Conservation (phyloP, 2,888 invertebrate species). For the Acronicta alni region DNA sequence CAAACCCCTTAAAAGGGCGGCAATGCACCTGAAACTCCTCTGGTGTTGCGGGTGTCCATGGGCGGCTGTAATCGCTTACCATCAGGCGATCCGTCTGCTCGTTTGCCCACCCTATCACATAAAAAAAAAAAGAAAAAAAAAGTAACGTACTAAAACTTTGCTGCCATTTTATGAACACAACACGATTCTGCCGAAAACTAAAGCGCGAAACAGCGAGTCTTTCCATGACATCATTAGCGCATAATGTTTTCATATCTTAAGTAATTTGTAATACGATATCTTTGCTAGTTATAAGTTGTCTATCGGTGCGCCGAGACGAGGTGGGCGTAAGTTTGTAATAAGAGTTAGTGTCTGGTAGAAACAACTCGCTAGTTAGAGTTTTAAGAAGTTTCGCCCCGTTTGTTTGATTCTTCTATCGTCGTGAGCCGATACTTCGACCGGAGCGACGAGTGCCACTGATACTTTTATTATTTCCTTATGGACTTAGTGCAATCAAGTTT, state of each 20-base stretch:
- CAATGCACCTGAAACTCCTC: no score
- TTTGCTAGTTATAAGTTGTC: conserved; percentile 74
- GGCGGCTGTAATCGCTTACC: no score
- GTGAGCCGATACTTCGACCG: conserved; percentile 67
- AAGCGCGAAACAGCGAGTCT: conserved; percentile 5
- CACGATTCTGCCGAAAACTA: conserved; percentile 10
- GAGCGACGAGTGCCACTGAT: conserved; percentile 72
- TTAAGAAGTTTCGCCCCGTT: conserved; percentile 75
- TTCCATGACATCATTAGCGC: conserved; percentile 38
- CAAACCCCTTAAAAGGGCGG: no score
- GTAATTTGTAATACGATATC: conserved; percentile 70
- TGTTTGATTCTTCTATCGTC: conserved; percentile 79
- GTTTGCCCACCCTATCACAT: no score
- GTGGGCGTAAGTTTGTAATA: conserved; percentile 78
- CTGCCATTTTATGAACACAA: conserved; percentile 26
- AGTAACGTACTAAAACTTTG: conserved; percentile 4
- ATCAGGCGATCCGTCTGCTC: no score
- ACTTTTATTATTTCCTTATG: conserved; percentile 82
- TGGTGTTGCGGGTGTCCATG: no score
- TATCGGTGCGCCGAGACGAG: conserved; percentile 52
- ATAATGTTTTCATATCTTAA: conserved; percentile 55
- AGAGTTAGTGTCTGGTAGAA: conserved; percentile 74
- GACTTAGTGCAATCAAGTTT: conserved; percentile 71
- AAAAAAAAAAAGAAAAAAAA: no score
- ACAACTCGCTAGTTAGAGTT: conserved; percentile 69